Conservation (phyloP, 2,113 vertebrate species). For the Thamnophis sirtalis region DNA sequence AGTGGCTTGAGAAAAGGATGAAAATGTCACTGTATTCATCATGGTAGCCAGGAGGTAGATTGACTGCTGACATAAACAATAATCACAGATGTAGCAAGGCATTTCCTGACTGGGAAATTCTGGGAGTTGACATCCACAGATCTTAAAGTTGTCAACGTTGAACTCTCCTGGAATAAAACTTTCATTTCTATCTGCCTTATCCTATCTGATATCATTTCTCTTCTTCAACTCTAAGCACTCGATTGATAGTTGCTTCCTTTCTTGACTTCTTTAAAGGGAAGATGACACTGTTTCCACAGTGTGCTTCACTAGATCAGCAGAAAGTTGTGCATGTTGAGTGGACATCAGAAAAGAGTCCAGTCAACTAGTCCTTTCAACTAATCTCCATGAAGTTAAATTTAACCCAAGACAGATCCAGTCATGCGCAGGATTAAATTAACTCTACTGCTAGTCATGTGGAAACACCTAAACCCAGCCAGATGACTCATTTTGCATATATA, state of each 20-base stretch:
- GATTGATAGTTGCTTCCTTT: neutral
- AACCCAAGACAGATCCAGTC: neutral
- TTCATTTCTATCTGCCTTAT: neutral
- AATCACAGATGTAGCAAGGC: neutral
- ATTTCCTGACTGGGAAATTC: neutral
- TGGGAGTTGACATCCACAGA: neutral
- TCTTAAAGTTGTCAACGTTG: neutral
- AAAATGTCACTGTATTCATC: neutral
- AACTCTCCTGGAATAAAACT: neutral
- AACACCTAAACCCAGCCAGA: neutral
- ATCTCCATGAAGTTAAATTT: neutral
- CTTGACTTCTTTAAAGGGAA: neutral
- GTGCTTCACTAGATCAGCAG: neutral
- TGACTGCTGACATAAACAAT: neutral
- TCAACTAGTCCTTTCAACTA: neutral
- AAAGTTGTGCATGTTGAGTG: neutral
- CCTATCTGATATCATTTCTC: neutral
- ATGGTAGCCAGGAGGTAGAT: neutral
- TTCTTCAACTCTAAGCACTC: neutral
- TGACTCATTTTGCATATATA: neutral
- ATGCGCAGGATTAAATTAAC: neutral
- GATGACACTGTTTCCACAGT: neutral
- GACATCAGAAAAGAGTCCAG: neutral
- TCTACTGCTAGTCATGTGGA: neutral
- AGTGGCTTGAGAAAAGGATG: neutral